phyloP scores from a whole-genome alignment of 2,888 invertebrate species.

The Brenthis ino region DNA sequence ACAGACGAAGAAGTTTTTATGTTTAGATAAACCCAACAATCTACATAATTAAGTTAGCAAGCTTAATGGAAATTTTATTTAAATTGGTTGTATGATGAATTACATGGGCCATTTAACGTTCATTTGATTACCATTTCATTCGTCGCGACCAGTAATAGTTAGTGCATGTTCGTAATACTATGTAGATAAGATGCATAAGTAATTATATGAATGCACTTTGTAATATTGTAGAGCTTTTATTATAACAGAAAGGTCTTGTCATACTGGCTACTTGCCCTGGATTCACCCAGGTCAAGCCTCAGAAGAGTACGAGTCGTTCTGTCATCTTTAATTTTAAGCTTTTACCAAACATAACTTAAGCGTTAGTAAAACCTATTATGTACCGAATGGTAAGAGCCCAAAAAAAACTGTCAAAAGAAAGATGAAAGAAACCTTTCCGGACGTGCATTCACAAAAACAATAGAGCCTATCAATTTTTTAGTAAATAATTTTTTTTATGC shows the following conservation, averaged over 20 bases:
- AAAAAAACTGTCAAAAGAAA: no score
- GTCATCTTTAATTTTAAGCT: no score
- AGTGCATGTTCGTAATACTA: conserved; percentile 27
- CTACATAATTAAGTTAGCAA: conserved; percentile 15
- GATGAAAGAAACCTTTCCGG: no score
- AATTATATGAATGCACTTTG: conserved; percentile 15
- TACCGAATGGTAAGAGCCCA: no score
- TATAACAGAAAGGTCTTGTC: neutral
- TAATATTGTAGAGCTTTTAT: conserved; percentile 1
- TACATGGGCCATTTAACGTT: conserved; percentile 13
- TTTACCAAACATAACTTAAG: no score
- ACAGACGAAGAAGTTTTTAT: neutral
- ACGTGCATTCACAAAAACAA: no score
- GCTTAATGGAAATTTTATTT: conserved; percentile 27
- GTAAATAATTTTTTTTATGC: no score
- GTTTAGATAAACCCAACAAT: neutral
- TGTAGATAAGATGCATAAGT: conserved; percentile 19
- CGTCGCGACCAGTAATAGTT: conserved; percentile 25
- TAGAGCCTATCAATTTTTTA: no score
- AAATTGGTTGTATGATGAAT: conserved; percentile 18
- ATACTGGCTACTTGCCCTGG: no score
- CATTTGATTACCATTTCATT: conserved; percentile 21
- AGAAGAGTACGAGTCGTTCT: no score
- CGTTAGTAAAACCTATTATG: no score
- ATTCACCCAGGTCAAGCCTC: no score